These are phyloP conservation scores for Lontra canadensis DNA, from an alignment of 2,113 vertebrate genomes.

Conservation along the genomic window DNA sequence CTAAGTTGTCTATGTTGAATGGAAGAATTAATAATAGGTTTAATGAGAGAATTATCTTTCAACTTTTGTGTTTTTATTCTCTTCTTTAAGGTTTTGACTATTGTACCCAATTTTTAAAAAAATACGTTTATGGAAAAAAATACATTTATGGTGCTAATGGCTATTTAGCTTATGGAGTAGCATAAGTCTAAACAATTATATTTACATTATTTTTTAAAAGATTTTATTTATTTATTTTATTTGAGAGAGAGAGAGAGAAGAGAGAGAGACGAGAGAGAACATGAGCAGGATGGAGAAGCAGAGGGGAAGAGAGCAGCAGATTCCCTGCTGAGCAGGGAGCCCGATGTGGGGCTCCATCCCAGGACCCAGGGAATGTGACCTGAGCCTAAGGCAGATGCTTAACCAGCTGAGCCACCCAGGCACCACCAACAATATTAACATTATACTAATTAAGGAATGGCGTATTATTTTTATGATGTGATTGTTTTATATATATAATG, in stretches of 20 bases:
- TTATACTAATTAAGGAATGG: slow-evolving; percentile 32
- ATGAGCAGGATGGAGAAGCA: no score
- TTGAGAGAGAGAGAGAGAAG: no score
- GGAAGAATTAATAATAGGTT: slow-evolving; percentile 3
- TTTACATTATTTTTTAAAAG: neutral
- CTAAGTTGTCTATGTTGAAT: neutral
- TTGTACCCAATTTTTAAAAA: neutral
- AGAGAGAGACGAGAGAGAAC: no score
- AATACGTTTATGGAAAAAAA: neutral
- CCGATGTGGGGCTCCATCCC: no score
- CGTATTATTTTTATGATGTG: neutral
- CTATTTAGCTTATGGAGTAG: neutral
- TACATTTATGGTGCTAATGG: neutral
- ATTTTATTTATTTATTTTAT: no score
- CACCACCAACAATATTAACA: neutral
- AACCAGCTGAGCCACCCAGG: neutral
- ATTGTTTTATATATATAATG: neutral
- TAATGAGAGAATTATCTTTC: neutral
- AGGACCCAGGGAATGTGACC: no score
- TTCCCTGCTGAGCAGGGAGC: no score
- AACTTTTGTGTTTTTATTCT: slow-evolving; percentile 9
- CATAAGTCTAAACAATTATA: neutral
- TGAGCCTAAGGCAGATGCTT: no score
- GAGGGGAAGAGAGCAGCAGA: no score
- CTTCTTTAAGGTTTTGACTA: neutral